Base-by-base conservation (phyloP, 1,140 invertebrate genomes). In the Linepithema humile region DNA sequence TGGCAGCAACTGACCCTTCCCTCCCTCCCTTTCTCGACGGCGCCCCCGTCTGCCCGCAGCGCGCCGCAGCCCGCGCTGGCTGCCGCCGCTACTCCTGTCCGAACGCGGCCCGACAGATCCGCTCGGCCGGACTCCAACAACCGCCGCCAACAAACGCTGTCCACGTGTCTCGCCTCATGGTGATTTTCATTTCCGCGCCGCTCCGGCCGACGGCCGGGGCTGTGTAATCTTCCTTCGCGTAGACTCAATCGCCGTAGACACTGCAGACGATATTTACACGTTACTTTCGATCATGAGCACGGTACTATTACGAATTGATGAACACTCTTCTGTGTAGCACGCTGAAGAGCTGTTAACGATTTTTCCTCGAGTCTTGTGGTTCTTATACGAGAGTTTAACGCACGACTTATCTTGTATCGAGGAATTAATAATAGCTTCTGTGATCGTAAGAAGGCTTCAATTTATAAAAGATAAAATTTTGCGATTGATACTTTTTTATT, bases 171-270 rank as follows among this genome's bases (percentile, higher is more conserved):
- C 91, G 90, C 89, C 75, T 88, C 89, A 91, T 90, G 92, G 90
- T 93, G 92, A 94, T 94, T 94, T 94, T 94, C 92, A 93, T 93
- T 94, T 94, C 93, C 92, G 92, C 92, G 92, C 85, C 90, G 91
- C 91, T 90, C 84, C 89, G 91, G 90, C 70, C 91, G 88, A 80
- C 82, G 65, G 87, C 87, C 29, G 17, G n/a, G n/a, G 43, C 26
- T 32, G 80, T 50, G 40, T 55, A 62, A 67, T 67, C 62, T 65
- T 69, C 64, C 59, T 75, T 29, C 48, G 20, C 64, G 75, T 35
- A 48, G n/a, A 64, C 75, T 80, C 75, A 70, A 80, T 80, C 38
- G 64, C 48, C 26, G 12, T 53, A 62, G 32, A 62, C 59, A 62
- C 32, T 17, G 32, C 35, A 17, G 35, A 43, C 35, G 64, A 35